A percentile compares a stretch with the other conserved stretches of the same genome.
phyloP scores from a whole-genome alignment of 2,888 invertebrate species.

The Erebia palarica region DNA sequence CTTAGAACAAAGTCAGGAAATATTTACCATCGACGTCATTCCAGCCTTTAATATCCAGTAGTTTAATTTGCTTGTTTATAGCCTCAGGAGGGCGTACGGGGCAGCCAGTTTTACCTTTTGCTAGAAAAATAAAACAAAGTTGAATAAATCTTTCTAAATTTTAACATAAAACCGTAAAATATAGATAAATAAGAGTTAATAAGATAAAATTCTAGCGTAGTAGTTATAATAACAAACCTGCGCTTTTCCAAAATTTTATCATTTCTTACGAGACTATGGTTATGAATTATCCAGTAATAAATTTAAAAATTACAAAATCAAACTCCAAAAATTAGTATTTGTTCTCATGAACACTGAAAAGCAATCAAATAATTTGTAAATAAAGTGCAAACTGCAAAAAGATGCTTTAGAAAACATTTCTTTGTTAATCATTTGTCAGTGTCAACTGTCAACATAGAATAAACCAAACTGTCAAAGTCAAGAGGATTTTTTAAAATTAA shows the following conservation, averaged over 20 bases:
- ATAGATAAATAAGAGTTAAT: not conserved
- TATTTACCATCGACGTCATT: constrained; percentile 65
- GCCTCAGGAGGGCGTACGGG: constrained; percentile 76
- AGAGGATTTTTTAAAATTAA: no score
- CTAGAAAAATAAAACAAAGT: constrained; percentile 47
- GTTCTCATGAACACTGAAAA: constrained; percentile 57
- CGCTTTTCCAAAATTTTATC: constrained; percentile 90
- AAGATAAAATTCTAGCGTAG: not conserved
- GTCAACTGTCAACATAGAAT: constrained; percentile 25
- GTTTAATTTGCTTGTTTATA: constrained; percentile 41
- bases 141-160: constrained; percentile 27
- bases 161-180: constrained; percentile 13
- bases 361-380: constrained; percentile 53
- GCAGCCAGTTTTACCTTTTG: constrained; percentile 78
- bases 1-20: constrained; percentile 11
- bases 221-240: constrained; percentile 71
- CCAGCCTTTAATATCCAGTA: constrained; percentile 54
- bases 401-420: constrained; percentile 30
- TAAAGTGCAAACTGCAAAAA: constrained; percentile 23
- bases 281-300: constrained; percentile 17
- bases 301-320: constrained; percentile 16
- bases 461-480: not conserved
- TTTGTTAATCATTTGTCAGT: constrained; percentile 1
- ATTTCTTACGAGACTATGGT: constrained; percentile 65
- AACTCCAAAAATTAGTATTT: constrained; percentile 47